A percentile compares a stretch with the other conserved stretches of the same genome.
Conservation (phyloP, 2,797 vertebrate genomes). For the Notamacropus eugenii region DNA sequence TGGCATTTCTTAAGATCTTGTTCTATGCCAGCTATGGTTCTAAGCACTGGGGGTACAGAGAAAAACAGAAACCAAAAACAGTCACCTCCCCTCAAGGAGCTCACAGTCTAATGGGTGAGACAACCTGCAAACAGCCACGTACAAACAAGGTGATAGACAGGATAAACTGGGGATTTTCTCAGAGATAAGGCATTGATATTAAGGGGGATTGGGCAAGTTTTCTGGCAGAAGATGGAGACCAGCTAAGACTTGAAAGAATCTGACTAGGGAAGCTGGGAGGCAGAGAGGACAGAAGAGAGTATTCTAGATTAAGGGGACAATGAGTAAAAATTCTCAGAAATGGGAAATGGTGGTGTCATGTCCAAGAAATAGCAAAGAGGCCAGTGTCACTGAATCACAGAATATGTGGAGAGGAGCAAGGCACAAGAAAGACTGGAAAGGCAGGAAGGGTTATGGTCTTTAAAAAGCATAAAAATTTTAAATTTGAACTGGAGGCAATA, state of each 20-base stretch:
- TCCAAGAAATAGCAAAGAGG: neutral
- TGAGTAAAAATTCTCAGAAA: neutral
- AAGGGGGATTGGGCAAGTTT: neutral
- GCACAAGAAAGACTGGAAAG: neutral
- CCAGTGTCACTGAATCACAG: too few species aligned
- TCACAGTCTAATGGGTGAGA: neutral
- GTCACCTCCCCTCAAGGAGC: neutral
- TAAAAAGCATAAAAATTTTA: neutral
- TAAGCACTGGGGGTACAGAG: neutral
- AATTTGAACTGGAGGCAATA: neutral
- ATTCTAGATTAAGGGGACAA: neutral
- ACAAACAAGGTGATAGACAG: neutral
- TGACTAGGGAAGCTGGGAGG: neutral
- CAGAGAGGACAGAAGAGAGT: neutral
- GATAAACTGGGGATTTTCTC: neutral
- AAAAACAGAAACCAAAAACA: neutral
- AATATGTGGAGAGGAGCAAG: neutral
- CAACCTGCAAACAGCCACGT: neutral
- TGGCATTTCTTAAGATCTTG: neutral
- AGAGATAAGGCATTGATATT: neutral
- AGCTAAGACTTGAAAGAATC: neutral
- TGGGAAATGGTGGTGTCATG: neutral
- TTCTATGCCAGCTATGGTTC: neutral
- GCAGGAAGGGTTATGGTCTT: neutral
- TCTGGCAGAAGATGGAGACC: neutral